Percentiles rank a stretch among this genome's conserved stretches.
phyloP scores from a whole-genome alignment of 2,113 vertebrate genomes.

The Xyrauchen texanus region DNA sequence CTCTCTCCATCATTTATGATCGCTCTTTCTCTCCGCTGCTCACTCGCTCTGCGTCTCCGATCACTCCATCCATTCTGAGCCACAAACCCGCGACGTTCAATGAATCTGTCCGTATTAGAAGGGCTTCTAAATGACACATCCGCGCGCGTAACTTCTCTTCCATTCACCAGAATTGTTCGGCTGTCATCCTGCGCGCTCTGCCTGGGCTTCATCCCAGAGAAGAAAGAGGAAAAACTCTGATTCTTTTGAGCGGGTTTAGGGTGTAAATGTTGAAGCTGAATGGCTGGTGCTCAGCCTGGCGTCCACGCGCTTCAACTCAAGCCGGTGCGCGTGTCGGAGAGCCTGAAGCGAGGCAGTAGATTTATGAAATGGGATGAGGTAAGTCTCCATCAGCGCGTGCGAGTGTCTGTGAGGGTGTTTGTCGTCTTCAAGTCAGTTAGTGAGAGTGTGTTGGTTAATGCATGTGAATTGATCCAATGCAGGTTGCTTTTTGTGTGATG shows the following conservation, averaged over 20 bases:
- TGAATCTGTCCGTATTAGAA: neutral
- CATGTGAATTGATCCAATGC: neutral
- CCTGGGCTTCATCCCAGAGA: conserved; percentile 27
- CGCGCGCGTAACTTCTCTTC: conserved; percentile 25
- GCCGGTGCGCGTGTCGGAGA: conserved; percentile 79
- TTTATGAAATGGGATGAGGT: conserved; percentile 96
- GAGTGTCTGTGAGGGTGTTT: neutral
- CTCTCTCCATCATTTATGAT: conserved; percentile 53
- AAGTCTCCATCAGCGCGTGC: conserved; percentile 56
- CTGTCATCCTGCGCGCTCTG: conserved; percentile 10
- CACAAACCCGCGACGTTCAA: neutral
- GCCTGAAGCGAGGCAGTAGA: conserved; percentile 85
- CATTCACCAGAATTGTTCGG: neutral
- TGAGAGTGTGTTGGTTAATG: neutral
- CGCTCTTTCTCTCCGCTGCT: conserved; percentile 51
- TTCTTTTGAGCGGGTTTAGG: conserved; percentile 27
- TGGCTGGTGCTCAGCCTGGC: conserved; percentile 89
- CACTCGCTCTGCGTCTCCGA: conserved; percentile 23
- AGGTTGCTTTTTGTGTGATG: neutral
- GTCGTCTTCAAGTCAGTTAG: neutral
- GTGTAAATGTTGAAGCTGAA: conserved; percentile 65
- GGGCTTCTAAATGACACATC: conserved; percentile 18
- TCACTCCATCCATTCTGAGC: conserved; percentile 22
- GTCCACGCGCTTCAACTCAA: conserved; percentile 90
- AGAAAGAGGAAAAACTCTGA: conserved; percentile 47